A percentile compares a stretch with the other conserved stretches of the same genome.
Evolutionary conservation across 2,797 vertebrate species (phyloP).

Genomic region (Orestias chungarensis): DNA sequence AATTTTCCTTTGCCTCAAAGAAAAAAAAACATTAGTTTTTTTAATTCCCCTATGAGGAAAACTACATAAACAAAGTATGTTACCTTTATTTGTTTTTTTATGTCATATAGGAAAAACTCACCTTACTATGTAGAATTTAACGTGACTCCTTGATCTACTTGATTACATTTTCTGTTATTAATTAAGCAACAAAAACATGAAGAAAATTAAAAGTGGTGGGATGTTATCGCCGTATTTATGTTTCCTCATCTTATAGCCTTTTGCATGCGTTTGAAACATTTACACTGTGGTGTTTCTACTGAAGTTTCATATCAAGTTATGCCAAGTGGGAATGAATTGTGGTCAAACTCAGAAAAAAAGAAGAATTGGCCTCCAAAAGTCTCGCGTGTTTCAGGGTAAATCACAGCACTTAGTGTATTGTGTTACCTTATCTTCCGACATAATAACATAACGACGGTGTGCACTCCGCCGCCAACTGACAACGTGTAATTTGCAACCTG

Average conservation of each 20-base stretch:
- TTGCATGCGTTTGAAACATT: neutral
- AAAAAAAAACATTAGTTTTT: too few species aligned
- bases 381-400: conserved; percentile 11
- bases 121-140: neutral
- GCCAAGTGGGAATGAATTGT: conserved; percentile 11
- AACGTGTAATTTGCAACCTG: conserved; percentile 33
- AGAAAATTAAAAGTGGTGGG: neutral
- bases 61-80: too few species aligned
- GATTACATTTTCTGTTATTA: neutral
- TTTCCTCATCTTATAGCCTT: neutral
- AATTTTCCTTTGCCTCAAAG: neutral
- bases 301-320: neutral
- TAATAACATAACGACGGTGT: conserved; percentile 38
- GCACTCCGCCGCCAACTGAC: conserved; percentile 23
- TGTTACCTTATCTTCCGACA: conserved; percentile 29
- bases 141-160: neutral
- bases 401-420: conserved; percentile 20
- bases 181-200: neutral
- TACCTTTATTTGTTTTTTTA: too few species aligned
- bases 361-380: conserved; percentile 9
- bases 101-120: neutral
- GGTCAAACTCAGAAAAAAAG: conserved; percentile 16
- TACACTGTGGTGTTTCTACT: too few species aligned
- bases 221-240: neutral
- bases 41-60: too few species aligned